Evolutionary conservation across 2,888 invertebrate genomes (phyloP).

Genomic region (Parascotia fuliginaria): DNA sequence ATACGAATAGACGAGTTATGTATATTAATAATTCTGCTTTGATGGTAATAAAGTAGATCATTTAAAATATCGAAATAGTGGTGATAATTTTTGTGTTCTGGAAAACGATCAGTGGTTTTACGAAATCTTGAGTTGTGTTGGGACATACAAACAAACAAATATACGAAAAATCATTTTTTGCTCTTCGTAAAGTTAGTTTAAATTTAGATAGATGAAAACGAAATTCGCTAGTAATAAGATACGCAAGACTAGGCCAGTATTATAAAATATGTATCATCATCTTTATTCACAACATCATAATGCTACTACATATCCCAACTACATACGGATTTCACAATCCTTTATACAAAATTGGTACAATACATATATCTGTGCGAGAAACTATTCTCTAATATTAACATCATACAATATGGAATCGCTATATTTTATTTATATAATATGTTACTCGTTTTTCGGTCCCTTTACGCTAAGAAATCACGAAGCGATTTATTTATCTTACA

Average conservation of each 20-base stretch:
- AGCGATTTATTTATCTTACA: too few relatives aligned
- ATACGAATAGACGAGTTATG: too few relatives aligned
- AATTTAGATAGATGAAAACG: background rate
- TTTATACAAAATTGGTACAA: constrained; percentile 26
- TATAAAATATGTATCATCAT: constrained; percentile 41
- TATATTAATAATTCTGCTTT: too few relatives aligned
- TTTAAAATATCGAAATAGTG: too few relatives aligned
- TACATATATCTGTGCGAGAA: constrained; percentile 6
- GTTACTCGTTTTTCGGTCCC: too few relatives aligned
- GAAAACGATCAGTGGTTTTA: too few relatives aligned
- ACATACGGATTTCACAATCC: constrained; percentile 23
- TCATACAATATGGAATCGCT: constrained; percentile 5
- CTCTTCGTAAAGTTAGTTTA: background rate
- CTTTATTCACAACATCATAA: constrained; percentile 43
- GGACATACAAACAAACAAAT: too few relatives aligned
- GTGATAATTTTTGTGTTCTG: too few relatives aligned
- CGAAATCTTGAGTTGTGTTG: too few relatives aligned
- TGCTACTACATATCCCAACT: constrained; percentile 18
- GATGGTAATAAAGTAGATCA: too few relatives aligned
- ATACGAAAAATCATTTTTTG: too few relatives aligned
- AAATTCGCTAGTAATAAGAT: background rate
- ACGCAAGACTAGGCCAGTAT: constrained; percentile 11
- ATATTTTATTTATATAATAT: background rate
- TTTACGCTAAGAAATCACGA: too few relatives aligned
- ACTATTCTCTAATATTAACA: constrained; percentile 7